Conservation (phyloP, 2,888 invertebrate genomes). For the Nymphalis urticae region DNA sequence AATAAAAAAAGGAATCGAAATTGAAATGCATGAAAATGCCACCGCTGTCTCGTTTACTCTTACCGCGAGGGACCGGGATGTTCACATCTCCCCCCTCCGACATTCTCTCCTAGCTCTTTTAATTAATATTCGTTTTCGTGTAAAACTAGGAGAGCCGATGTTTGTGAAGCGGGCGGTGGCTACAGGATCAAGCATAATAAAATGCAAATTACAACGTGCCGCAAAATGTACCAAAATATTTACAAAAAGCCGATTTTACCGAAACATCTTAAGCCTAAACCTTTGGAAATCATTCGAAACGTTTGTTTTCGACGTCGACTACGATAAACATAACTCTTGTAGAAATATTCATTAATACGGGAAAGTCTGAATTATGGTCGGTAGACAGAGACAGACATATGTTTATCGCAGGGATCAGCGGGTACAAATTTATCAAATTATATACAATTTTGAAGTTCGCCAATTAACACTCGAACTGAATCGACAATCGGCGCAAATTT, state of each 20-base stretch:
- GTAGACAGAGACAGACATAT: neutral
- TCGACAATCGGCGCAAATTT: conserved; percentile 1
- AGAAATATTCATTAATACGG: conserved; percentile 5
- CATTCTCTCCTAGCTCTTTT: too few relatives aligned
- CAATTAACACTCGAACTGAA: neutral
- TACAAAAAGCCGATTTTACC: conserved; percentile 61
- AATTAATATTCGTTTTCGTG: neutral
- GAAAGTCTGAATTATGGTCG: neutral
- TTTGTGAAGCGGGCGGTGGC: conserved; percentile 42
- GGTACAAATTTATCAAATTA: neutral
- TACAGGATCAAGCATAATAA: conserved; percentile 54
- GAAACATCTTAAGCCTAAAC: conserved; percentile 50
- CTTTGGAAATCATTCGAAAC: conserved; percentile 51
- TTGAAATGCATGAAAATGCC: conserved; percentile 65
- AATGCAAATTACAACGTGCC: conserved; percentile 65
- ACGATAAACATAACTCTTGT: conserved; percentile 19
- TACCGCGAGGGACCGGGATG: neutral
- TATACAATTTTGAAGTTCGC: conserved; percentile 4
- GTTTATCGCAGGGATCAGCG: conserved; percentile 1
- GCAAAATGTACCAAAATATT: conserved; percentile 62
- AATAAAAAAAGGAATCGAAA: conserved; percentile 72
- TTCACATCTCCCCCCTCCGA: too few relatives aligned
- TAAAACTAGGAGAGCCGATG: too few relatives aligned
- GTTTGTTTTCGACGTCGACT: neutral
- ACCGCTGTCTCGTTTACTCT: conserved; percentile 41